A percentile compares a stretch with the other conserved stretches of the same genome.
These are phyloP conservation scores for Enteromius mattozi DNA, from an alignment of 2,797 vertebrate genomes.

Conservation along the genomic window DNA sequence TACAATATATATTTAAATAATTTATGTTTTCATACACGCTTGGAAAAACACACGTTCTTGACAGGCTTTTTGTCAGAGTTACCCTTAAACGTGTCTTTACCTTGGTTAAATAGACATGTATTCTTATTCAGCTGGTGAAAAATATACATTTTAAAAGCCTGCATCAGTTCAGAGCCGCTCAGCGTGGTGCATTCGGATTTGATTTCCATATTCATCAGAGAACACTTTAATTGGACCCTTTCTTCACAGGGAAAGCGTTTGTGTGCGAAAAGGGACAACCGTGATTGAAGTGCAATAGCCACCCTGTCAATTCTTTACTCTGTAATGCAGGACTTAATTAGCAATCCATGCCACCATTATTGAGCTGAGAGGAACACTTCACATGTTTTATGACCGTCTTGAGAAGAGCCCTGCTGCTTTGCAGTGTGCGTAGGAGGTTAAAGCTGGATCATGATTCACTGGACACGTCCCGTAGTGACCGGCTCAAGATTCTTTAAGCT, in stretches of 20 bases:
- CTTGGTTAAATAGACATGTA: not conserved
- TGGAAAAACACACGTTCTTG: not conserved
- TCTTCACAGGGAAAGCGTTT: constrained; percentile 20
- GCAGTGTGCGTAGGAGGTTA: constrained; percentile 22
- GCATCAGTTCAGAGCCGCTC: not conserved
- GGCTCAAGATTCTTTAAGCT: constrained; percentile 7
- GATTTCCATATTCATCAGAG: constrained; percentile 30
- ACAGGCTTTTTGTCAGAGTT: not conserved
- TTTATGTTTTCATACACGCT: not conserved
- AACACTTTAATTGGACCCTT: constrained; percentile 34
- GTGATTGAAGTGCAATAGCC: constrained; percentile 30
- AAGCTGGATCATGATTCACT: constrained; percentile 14
- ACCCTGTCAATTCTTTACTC: constrained; percentile 16
- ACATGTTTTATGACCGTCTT: constrained; percentile 29
- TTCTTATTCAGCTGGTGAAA: not conserved
- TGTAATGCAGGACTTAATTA: constrained; percentile 32
- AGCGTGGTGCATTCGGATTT: constrained; percentile 26
- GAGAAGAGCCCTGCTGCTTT: constrained; percentile 32
- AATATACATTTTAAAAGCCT: constrained; percentile 24
- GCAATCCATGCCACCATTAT: constrained; percentile 33
- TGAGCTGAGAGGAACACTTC: constrained; percentile 37
- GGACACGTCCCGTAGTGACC: constrained; percentile 26
- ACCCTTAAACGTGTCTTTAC: not conserved
- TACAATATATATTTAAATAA: not conserved
- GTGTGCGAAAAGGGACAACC: constrained; percentile 7